Conservation (phyloP, 2,113 vertebrate genomes). For the Cryptotis parvus region DNA sequence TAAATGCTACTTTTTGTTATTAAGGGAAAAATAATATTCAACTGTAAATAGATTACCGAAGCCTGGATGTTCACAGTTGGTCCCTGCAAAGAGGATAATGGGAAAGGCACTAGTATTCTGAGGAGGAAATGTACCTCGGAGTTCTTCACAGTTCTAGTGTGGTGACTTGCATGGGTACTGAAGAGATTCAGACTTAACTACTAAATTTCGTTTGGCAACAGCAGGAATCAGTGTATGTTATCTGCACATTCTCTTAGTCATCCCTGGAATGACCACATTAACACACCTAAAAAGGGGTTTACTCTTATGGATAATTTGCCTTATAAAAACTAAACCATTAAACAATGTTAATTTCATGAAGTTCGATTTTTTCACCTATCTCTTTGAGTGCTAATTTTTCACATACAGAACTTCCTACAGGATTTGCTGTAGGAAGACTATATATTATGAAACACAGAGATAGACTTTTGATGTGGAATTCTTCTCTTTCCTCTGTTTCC, state of each 20-base stretch:
- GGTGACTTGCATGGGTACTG: background rate
- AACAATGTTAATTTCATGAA: background rate
- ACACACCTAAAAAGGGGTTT: background rate
- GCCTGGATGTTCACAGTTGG: background rate
- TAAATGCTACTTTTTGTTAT: background rate
- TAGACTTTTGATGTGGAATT: background rate
- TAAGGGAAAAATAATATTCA: background rate
- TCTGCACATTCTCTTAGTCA: background rate
- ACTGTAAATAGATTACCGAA: background rate
- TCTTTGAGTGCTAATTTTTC: background rate
- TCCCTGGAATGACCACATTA: background rate
- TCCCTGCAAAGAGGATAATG: background rate
- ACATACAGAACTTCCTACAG: background rate
- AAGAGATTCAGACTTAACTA: background rate
- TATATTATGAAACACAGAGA: background rate
- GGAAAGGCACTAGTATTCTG: background rate
- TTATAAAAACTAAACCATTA: background rate
- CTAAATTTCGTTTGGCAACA: background rate
- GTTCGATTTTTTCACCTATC: background rate
- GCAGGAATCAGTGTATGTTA: background rate
- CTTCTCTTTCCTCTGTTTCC: background rate
- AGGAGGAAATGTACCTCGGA: background rate
- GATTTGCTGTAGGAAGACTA: background rate
- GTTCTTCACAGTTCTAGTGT: background rate
- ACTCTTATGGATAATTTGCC: background rate